Evolutionary conservation across 1,140 invertebrate species (phyloP), one percentile per base, ranked within the genome.

Genomic region (Uloborus diversus): DNA sequence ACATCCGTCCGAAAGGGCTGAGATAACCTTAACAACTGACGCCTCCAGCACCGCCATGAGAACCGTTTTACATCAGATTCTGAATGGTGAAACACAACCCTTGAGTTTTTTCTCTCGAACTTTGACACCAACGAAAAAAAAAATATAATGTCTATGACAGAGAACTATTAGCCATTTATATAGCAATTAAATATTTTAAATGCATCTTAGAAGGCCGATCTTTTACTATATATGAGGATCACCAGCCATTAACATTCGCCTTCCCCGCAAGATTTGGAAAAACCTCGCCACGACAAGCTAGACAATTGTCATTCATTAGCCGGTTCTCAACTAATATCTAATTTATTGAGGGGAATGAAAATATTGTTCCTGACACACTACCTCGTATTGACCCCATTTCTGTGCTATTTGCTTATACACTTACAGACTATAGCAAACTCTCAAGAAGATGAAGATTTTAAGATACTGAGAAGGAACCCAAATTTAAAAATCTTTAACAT

Each of bases 291-390:
- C 27, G 57, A 61, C 57, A 61, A 61, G 30, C 20, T 28, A 61
- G 27, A 61, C 27, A 61, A 61, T 69, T 88, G 0, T 83, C 87
- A 69, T 86, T 76, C 25, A 86, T 88, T n/a, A 69, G 82, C 1
- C 85, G 87, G 81, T 87, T 85, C 73, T 84, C 85, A 0, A 86
- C 85, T 0, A 81, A 86, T 32, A 86, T 88, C 47, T 33, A 73
- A n/a, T 84, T 87, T 76, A 81, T 88, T 23, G 25, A 4, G 87
- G 88, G 9, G 65, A 80, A 2, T 20, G 80, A 85, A 5, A 88
- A 88, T 61, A 49, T 66, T 42, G 53, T 78, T 25, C 70, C 80
- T n/a, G 80, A 81, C 51, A 32, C 81, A 9, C 37, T 82, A 3
- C 80, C 81, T 2, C 17, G 79, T n/a, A 61, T 80, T 20, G 0